A percentile compares a stretch with the other conserved stretches of the same genome.
These are phyloP conservation scores for Sylvilagus floridanus DNA, from an alignment of 2,797 vertebrate species.

Conservation along the genomic window DNA sequence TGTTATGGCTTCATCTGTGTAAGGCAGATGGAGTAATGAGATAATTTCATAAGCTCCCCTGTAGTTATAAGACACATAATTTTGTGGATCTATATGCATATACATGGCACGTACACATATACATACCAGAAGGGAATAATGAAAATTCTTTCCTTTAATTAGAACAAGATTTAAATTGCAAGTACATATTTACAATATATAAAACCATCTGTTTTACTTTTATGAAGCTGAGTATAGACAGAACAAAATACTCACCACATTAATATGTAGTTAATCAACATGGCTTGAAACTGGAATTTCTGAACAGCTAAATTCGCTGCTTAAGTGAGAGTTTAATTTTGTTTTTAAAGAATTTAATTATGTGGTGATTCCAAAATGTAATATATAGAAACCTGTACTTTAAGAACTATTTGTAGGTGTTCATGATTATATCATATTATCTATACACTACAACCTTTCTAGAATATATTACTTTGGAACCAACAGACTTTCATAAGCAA, in stretches of 20 bases:
- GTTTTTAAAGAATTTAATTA: not conserved
- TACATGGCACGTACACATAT: not conserved
- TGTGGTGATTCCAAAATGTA: not conserved
- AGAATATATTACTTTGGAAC: constrained; percentile 7
- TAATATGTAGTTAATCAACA: not conserved
- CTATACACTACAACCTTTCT: not conserved
- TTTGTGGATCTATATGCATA: not conserved
- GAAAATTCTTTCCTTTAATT: constrained; percentile 3
- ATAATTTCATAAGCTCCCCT: not conserved
- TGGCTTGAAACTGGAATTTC: not conserved
- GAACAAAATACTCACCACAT: not conserved
- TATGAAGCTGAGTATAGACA: not conserved
- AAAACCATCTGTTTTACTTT: not conserved
- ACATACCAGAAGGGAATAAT: not conserved
- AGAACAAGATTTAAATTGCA: not conserved
- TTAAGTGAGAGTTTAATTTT: not conserved
- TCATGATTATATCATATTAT: not conserved
- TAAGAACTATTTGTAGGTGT: not conserved
- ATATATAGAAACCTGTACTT: not conserved
- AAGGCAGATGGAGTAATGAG: not conserved
- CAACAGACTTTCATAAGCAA: not conserved
- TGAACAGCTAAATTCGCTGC: not conserved
- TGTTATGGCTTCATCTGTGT: not conserved
- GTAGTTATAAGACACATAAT: not conserved
- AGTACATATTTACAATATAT: not conserved